Evolutionary conservation across 1,140 invertebrate species (phyloP), one percentile per base, ranked within the genome.

Genomic region (Drosophila malerkotliana): DNA sequence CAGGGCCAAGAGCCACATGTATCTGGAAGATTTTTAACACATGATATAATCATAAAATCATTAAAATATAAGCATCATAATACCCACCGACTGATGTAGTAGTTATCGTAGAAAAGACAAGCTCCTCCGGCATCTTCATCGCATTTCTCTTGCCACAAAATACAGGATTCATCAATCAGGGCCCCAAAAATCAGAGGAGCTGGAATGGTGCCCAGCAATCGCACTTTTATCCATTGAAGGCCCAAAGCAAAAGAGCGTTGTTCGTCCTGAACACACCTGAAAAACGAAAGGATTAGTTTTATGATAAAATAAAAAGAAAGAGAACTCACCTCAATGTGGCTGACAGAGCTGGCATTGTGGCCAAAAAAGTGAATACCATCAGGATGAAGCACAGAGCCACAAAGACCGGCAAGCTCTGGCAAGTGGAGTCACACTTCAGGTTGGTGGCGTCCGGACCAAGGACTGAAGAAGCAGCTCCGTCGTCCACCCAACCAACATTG

Each of bases 191-290:
- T 93, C 58, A 98, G 94, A 0, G 97, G 97, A 12, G 96, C 96
- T 1, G 97, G 97, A 80, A 97, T 97, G 3, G 97, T 97, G n/a
- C 96, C 96, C 89, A 95, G 78, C 45, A 96, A 89, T 14, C 97
- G 93, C 6, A 97, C 95, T 69, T 96, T 95, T 26, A 97, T 96
- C 95, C 97, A 97, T 90, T 98, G 97, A 78, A 98, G 94, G 0
- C 97, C 97, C 28, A 98, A 91, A 1, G 96, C 97, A 93, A 98
- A 97, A 1, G 96, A 96, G 44, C 96, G 93, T 90, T 97, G 96
- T 64, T 97, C 95, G 82, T 96, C 95, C 26, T 94, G 93, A 3
- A 98, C 97, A 73, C 96, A 97, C 81, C 97, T 96, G 64, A 2
- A 44, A 57, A 14, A 7, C 1, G 0, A 2, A 2, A 49, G 14